A percentile compares a stretch with the other conserved stretches of the same genome.
Evolutionary conservation across 1,140 invertebrate species (phyloP).

Genomic region (Catajapyx aquilonaris): DNA sequence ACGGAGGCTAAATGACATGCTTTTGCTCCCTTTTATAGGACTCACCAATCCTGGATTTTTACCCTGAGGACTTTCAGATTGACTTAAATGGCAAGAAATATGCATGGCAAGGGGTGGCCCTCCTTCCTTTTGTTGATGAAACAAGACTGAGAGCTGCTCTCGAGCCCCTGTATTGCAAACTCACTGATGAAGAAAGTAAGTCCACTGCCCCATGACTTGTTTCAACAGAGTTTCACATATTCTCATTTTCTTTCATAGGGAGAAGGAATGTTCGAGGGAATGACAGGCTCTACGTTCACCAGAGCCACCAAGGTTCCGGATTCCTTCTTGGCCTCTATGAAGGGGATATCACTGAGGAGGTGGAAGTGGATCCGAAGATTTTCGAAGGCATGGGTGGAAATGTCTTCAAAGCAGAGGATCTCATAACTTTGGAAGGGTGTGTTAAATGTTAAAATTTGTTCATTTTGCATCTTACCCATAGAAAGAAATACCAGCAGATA

Average conservation of each 20-base stretch:
- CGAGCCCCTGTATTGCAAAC: slow-evolving; percentile 46
- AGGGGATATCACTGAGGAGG: slow-evolving; percentile 24
- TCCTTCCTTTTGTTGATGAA: slow-evolving; percentile 96
- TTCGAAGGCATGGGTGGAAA: slow-evolving; percentile 52
- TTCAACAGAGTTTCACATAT: no score
- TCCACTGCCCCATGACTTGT: no score
- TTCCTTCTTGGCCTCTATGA: slow-evolving; percentile 47
- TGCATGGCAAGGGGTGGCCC: slow-evolving; percentile 97
- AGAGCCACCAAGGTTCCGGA: slow-evolving; percentile 40
- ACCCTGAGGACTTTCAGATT: slow-evolving; percentile 94
- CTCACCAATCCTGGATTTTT: slow-evolving; percentile 96
- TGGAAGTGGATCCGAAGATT: slow-evolving; percentile 27
- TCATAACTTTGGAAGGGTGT: slow-evolving; percentile 38
- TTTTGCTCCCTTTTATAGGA: no score
- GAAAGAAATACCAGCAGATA: neutral
- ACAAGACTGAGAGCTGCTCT: slow-evolving; percentile 70
- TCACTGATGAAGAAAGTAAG: slow-evolving; percentile 59
- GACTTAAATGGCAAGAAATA: slow-evolving; percentile 99
- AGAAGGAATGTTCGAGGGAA: slow-evolving; percentile 41
- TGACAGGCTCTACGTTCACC: slow-evolving; percentile 56
- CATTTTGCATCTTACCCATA: neutral
- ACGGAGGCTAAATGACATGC: no score
- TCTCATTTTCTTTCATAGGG: no score
- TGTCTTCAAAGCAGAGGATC: slow-evolving; percentile 43
- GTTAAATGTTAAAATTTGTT: slow-evolving; percentile 10